Base-by-base conservation (phyloP, 2,113 vertebrate genomes). In the Pao palembangensis region DNA sequence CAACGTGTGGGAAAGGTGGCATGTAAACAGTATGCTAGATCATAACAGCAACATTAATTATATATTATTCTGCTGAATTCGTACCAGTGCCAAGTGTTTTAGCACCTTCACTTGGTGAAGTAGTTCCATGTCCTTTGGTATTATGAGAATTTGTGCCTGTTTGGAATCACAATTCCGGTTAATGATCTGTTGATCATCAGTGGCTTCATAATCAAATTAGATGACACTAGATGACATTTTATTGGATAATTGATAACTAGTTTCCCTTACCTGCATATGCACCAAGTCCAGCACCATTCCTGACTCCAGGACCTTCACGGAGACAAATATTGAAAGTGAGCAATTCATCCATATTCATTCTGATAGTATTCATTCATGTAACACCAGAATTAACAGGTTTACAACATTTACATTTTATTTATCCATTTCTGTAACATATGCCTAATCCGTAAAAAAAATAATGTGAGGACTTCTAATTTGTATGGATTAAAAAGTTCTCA, bases 51-150 rank as follows among this genome's bases (percentile, higher is more conserved):
- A 38, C 3, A 1, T 38, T 38, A 38, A 38, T 38, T 12, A 38
- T 38, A 5, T 16, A 23, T 21, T 47, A 6, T 20, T 41, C 11
- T 38, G n/a, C 25, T 20, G 8, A 48, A 28, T 31, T 28, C 25
- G 23, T 51, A 80, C 66, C 67, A 12, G 4, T 42, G 18, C 34
- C 25, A 0, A 65, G 28, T 31, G 59, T 48, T 67, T 55, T 70
- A 19, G 38, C 10, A 2, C 72, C 75, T 71, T 80, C 61, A 23
- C 48, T 20, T 1, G 57, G 65, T 21, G 63, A 58, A 17, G 23
- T 28, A 17, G 60, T 57, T 64, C 79, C 76, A 41, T 61, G 57
- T 59, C 80, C 84, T 78, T 84, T 82, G 14, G 41, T 71, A 17
- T 18, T 20, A 17, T 73, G 73, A 64, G 56, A 55, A 34, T 73